Base-by-base conservation (phyloP, 2,888 invertebrate species). In the Acrobasis consociella region DNA sequence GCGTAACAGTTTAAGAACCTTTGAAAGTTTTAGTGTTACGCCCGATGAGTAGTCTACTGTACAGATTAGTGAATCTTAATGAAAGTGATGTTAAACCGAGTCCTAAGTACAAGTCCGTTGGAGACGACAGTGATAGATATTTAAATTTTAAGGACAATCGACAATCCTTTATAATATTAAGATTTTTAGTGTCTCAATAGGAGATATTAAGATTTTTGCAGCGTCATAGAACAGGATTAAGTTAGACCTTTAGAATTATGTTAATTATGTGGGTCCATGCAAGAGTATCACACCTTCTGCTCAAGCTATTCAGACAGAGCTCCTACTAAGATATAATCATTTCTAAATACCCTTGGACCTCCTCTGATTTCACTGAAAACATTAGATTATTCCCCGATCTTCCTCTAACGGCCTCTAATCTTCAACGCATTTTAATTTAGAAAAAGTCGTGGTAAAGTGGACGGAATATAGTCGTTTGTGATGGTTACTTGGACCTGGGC, bases 401-500 rank as follows among this genome's bases (percentile, higher is more conserved):
- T 11, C n/a, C n/a, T 46, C 11, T 13, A 46, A 13, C 13, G 13
- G 42, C 10, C 10, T 11, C 13, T 42, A 42, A 42, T 11, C 39
- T 39, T 10, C 13, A 42, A 2, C 11, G 11, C 13, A 10, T 42
- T n/a, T 13, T 5, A 46, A 11, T 13, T n/a, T 13, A n/a, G n/a
- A n/a, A 13, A 5, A 11, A 46, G 7, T 46, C n/a, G n/a, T n/a
- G 7, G 46, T 13, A 7, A 46, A 46, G n/a, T 39, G 9, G 13
- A 52, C 31, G 37, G 11, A 49, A 16, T 37, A 38, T 37, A n/a
- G 50, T 53, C 37, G 39, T 16, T 49, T 51, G 37, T 38, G 5
- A 9, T 42, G 49, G 49, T 5, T 78, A 88, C 78, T 90, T 90
- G 69, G 85, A 81, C 64, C 91, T 80, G n/a, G 96, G 96, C 79